Evolutionary conservation across 1,140 invertebrate species (phyloP).

Genomic region (Phenacoccus solenopsis): DNA sequence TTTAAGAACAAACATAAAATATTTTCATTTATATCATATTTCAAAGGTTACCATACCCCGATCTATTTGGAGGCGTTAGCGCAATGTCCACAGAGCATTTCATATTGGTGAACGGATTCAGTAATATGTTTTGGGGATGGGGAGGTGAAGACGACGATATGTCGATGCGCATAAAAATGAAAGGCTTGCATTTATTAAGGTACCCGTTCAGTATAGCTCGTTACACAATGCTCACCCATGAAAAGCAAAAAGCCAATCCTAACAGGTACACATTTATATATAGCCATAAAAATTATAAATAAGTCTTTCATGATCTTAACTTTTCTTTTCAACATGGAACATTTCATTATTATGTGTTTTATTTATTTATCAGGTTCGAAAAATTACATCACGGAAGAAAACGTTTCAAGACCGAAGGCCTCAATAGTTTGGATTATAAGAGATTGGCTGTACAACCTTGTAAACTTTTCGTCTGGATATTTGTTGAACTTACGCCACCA

Average conservation of each 20-base stretch:
- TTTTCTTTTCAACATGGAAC: background rate
- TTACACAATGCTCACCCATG: conserved; percentile 83
- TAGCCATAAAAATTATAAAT: conserved; percentile 1
- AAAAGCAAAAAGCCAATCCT: conserved; percentile 75
- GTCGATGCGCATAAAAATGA: conserved; percentile 65
- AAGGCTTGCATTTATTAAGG: conserved; percentile 66
- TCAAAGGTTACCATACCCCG: conserved; percentile 67
- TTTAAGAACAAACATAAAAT: background rate
- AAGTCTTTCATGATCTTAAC: background rate
- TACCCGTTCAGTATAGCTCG: conserved; percentile 75
- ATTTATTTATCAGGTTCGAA: conserved; percentile 51
- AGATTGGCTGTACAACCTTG: background rate
- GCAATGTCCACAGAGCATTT: conserved; percentile 73
- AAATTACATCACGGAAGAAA: conserved; percentile 67
- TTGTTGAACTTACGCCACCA: background rate
- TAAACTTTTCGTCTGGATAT: background rate
- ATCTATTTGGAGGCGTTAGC: conserved; percentile 54
- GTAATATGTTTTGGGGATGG: conserved; percentile 87
- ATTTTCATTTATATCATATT: background rate
- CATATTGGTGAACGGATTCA: conserved; percentile 73
- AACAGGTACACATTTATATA: conserved; percentile 50
- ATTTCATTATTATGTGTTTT: background rate
- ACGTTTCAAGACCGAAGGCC: conserved; percentile 69
- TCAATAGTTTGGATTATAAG: conserved; percentile 74
- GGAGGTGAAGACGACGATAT: conserved; percentile 89